Base-by-base conservation (phyloP, 1,140 invertebrate species). In the Brachionus sp. region DNA sequence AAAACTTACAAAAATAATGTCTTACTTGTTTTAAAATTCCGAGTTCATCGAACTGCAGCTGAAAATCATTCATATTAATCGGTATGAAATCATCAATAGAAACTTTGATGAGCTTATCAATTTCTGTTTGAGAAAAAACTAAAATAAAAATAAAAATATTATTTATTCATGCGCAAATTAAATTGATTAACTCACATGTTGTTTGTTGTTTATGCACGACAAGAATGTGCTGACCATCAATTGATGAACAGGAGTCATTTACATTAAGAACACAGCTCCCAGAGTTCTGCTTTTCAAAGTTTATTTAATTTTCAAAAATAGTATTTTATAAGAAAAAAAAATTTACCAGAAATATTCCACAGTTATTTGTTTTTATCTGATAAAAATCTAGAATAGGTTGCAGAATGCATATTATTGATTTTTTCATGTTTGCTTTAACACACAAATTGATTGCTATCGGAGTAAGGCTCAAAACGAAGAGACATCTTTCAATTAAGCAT, bases 51-150 rank as follows among this genome's bases (percentile, higher is more conserved):
- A 80, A 80, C 57, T 80, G 29, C 23, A 80, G 77, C 13, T 80
- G 50, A 66, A 35, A 80, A 13, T 80, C 50, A 19, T 25, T 57
- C 29, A 80, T 37, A 50, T 66, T 62, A 66, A 4, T 29, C 19
- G 77, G 77, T 37, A 80, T 62, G 19, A 80, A 66, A 80, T 80
- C 77, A 62, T 42, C 39, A 23, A 57, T 57, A 1, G 46, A 37
- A 29, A 80, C 77, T 62, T 80, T 80, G 16, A 80, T 80, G 5
- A 80, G 16, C 16, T 66, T 57, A 80, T 80, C 77, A 37, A 80
- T 80, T 66, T 80, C 77, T 9, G 16, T 62, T 62, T 80, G 77
- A 57, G 77, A 80, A 16, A 80, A 66, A 57, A 80, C 77, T 80
- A 37, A 78, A 78, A 25, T 5, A 50, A 29, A 29, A 46, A 12